Base-by-base conservation (phyloP, 2,113 vertebrate genomes). In the Nesospiza acunhae region DNA sequence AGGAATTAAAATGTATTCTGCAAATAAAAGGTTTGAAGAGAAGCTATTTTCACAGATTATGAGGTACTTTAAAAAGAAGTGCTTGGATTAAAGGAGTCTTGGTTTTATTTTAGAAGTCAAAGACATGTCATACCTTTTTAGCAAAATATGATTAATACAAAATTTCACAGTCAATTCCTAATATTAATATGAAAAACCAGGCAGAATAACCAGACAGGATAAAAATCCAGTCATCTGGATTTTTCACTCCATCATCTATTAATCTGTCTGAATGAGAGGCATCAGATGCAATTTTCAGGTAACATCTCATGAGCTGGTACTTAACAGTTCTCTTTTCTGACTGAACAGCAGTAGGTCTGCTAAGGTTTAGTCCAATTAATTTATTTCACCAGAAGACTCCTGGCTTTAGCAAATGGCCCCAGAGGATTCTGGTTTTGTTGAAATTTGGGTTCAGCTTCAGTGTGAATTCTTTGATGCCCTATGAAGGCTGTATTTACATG, bases 91-190 rank as follows among this genome's bases (percentile, higher is more conserved):
- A 91, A 87, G 49, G 10, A 93, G 17, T 28, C 52, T 87, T 73
- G 9, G 44, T 79, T 96, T 95, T 93, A 85, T 93, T 96, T 91
- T 58, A 94, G 69, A 75, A 92, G 84, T 89, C 91, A 94, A 58
- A 73, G 58, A 66, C 28, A 30, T 76, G 77, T 85, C 55, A 89
- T 62, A 79, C 2, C n/a, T 87, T 89, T 93, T 94, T 87, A 91
- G 58, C 14, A 91, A 87, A 94, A 73, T 85, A 46, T 81, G 81
- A 79, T 94, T 93, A 96, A 92, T 88, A 74, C 20, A 78, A 84
- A 95, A 75, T 67, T 52, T 96, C 47, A 16, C 8, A 20, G 33
- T 87, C 1, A 7, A 9, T 92, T 93, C 31, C 47, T 73, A 81
- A 84, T 46, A 58, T 31, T 78, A 81, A 41, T 31, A 73, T 21